Conservation (phyloP, 2,797 vertebrate species). For the Molothrus ater region DNA sequence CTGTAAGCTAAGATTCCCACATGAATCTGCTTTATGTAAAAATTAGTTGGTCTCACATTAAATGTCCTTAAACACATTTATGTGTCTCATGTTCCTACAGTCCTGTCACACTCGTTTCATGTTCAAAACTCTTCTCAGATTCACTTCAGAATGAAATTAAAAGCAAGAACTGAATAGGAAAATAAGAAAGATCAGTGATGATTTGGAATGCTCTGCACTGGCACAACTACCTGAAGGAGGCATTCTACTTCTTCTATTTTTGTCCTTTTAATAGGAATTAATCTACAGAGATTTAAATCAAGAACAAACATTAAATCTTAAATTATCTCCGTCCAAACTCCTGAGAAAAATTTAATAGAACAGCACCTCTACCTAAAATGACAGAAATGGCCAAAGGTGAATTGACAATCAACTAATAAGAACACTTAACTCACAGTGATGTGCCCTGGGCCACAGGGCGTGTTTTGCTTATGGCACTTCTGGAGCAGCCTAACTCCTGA, state of each 20-base stretch:
- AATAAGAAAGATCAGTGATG: background rate
- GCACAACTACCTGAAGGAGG: background rate
- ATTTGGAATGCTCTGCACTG: background rate
- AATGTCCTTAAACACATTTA: background rate
- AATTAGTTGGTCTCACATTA: background rate
- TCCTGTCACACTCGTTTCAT: background rate
- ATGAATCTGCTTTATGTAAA: background rate
- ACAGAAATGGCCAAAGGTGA: background rate
- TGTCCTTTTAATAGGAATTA: background rate
- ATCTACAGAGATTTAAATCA: background rate
- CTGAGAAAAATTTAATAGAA: background rate
- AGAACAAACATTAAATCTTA: background rate
- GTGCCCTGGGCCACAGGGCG: background rate
- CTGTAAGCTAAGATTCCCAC: background rate
- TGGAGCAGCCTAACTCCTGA: background rate
- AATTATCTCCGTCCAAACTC: background rate
- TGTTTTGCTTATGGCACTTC: background rate
- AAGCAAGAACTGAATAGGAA: background rate
- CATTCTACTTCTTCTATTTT: background rate
- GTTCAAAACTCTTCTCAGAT: background rate
- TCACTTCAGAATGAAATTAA: background rate
- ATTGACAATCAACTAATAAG: background rate
- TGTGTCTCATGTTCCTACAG: background rate
- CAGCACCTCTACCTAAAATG: background rate
- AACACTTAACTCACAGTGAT: background rate